A percentile compares a stretch with the other conserved stretches of the same genome.
Conservation (phyloP, 2,888 invertebrate species). For the Hyles lineata region DNA sequence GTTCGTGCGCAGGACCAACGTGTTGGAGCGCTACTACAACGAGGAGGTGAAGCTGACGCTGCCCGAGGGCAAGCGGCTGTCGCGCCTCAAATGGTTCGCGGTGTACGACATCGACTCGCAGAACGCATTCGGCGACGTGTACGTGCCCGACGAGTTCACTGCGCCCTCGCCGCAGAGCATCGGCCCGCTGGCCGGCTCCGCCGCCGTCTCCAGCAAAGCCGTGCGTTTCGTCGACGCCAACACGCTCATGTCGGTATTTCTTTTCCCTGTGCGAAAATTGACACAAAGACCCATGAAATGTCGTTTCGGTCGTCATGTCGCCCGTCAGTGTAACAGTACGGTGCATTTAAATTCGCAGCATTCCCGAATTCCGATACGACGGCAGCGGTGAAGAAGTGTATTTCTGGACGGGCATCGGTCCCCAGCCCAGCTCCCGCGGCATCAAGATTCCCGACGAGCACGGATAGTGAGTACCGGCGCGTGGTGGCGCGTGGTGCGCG, state of each 20-base stretch:
- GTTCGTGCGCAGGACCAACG: constrained; percentile 88
- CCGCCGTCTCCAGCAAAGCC: constrained; percentile 88
- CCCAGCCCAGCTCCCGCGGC: constrained; percentile 93
- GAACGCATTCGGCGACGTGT: constrained; percentile 95
- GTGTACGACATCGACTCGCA: constrained; percentile 94
- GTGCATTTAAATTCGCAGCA: constrained; percentile 59
- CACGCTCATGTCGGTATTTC: constrained; percentile 84
- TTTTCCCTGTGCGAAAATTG: background rate
- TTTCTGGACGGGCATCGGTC: constrained; percentile 95
- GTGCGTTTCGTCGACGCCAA: constrained; percentile 92
- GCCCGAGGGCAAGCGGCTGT: constrained; percentile 94
- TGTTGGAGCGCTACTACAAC: constrained; percentile 93
- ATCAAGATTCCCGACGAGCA: constrained; percentile 94
- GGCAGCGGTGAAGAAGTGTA: constrained; percentile 90
- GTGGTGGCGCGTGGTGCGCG: background rate
- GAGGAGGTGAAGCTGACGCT: constrained; percentile 92
- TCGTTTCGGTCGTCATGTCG: no score
- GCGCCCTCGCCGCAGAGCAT: constrained; percentile 89
- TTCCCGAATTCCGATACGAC: constrained; percentile 91
- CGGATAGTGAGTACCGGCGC: constrained; percentile 91
- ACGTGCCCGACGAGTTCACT: constrained; percentile 95
- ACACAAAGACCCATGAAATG: no score
- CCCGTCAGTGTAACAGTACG: background rate
- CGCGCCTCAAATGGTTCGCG: constrained; percentile 95
- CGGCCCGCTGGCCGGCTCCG: constrained; percentile 62